phyloP scores from a whole-genome alignment of 2,888 invertebrate genomes.

The Drosophila mimica region DNA sequence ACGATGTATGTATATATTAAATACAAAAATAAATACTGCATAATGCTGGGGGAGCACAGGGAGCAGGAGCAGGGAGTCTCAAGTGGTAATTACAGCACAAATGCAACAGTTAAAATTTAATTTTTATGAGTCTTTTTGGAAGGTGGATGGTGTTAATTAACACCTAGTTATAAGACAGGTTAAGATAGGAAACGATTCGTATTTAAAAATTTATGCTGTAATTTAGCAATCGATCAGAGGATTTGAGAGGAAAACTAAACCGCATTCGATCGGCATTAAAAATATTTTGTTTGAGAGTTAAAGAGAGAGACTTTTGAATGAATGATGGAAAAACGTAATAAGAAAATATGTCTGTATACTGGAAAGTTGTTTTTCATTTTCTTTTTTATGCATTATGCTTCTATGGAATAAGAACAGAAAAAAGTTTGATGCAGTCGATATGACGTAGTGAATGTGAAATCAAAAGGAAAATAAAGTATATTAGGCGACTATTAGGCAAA shows the following conservation, averaged over 20 bases:
- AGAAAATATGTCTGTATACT: conserved; percentile 38
- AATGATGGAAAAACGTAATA: conserved; percentile 6
- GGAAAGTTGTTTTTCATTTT: conserved; percentile 20
- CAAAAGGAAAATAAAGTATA: conserved; percentile 36
- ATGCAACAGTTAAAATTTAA: conserved; percentile 7
- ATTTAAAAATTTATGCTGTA: conserved; percentile 19
- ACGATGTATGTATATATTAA: conserved; percentile 9
- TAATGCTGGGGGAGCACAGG: conserved; percentile 24
- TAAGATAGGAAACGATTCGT: not conserved
- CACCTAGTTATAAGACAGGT: not conserved
- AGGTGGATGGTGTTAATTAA: not conserved
- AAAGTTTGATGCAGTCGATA: conserved; percentile 45
- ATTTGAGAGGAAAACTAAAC: conserved; percentile 2
- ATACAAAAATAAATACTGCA: conserved; percentile 8
- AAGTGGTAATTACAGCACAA: conserved; percentile 37
- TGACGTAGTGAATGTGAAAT: conserved; percentile 31
- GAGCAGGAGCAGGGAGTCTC: conserved; percentile 17
- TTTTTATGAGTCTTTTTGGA: not conserved
- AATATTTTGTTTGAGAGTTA: conserved; percentile 6
- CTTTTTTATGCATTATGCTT: conserved; percentile 50
- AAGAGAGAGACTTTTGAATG: conserved; percentile 2
- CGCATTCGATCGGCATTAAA: conserved; percentile 3
- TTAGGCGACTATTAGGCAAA: conserved; percentile 42
- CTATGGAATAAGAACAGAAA: conserved; percentile 35
- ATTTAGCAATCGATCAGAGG: conserved; percentile 17